Base-by-base conservation (phyloP, 2,888 invertebrate species). In the Camponotus fellah region DNA sequence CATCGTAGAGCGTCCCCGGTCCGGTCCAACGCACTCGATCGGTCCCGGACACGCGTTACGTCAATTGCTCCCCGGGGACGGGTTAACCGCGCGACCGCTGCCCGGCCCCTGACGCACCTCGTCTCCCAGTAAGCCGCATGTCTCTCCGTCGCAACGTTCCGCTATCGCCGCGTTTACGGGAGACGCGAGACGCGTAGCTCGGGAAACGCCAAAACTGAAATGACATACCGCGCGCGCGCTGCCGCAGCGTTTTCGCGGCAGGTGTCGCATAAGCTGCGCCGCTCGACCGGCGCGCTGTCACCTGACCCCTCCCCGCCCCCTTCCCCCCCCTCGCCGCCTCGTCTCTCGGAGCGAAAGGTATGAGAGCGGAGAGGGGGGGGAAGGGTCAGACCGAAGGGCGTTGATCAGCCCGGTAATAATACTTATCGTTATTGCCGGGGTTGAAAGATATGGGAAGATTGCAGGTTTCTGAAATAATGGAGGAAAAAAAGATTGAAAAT, bases 151-250 rank as follows among this genome's bases (percentile, higher is more conserved):
- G 66, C 76, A 5, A n/a, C 74, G 62, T n/a, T n/a, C 64, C 66
- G 66, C 37, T 90, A 82, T 87, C 83, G 79, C 60, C 86, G 69
- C 71, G 43, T 32, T n/a, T 26, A 37, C 37, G 37, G 37, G 8
- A 26, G 26, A 26, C 26, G 26, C 26, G 53, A 53, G 8, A 12
- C 32, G 32, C 17, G 65, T 46, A 49, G 43, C 26, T 43, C 86
- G 89, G 87, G 91, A 89, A 92, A 91, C 92, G 87, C 87, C 88
- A 91, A 91, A 92, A 92, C 92, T 92, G 90, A 89, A 89, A 91
- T 89, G 91, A 87, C 88, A 85, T 85, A 85, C 84, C 76, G 86
- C 43, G 26, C 43, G 43, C 58, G 71, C 71, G 14, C 14, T 66
- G 80, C 74, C 68, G 86, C 90, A 84, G 17, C 80, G 79, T 85